Evolutionary conservation across 2,113 vertebrate genomes (phyloP).

Genomic region (Chloroceryle aenea): DNA sequence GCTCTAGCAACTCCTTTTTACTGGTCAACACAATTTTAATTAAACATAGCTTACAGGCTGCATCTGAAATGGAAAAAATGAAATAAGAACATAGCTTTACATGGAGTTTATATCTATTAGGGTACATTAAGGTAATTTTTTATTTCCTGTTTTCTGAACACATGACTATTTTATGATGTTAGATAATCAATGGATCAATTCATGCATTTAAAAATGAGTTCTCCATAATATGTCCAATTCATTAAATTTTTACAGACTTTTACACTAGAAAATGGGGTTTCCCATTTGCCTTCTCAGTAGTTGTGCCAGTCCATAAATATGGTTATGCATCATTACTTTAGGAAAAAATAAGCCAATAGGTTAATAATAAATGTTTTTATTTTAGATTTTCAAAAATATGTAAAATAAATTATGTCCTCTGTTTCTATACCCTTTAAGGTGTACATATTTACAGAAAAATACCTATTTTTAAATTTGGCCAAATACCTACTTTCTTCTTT

Average conservation of each 20-base stretch:
- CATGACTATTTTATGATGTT: neutral
- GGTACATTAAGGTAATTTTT: constrained; percentile 25
- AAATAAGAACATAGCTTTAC: constrained; percentile 43
- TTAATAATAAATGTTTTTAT: neutral
- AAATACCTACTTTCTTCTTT: neutral
- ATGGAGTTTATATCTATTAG: neutral
- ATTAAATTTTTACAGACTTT: constrained; percentile 41
- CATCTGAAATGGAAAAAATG: constrained; percentile 28
- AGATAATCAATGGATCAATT: constrained; percentile 8
- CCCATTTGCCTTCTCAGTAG: neutral
- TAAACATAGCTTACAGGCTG: constrained; percentile 1
- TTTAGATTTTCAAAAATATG: neutral
- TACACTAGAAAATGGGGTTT: neutral
- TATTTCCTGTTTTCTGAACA: constrained; percentile 31
- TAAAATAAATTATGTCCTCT: neutral
- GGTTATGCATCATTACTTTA: neutral
- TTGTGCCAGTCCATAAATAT: constrained; percentile 13
- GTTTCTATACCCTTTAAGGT: neutral
- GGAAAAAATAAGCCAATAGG: constrained; percentile 4
- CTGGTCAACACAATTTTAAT: constrained; percentile 59
- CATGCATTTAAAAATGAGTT: neutral
- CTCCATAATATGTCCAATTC: neutral
- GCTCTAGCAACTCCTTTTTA: constrained; percentile 32
- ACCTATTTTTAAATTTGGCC: neutral
- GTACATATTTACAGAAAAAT: neutral